Conservation (phyloP, 1,140 invertebrate species). For the Drosophila littoralis region DNA sequence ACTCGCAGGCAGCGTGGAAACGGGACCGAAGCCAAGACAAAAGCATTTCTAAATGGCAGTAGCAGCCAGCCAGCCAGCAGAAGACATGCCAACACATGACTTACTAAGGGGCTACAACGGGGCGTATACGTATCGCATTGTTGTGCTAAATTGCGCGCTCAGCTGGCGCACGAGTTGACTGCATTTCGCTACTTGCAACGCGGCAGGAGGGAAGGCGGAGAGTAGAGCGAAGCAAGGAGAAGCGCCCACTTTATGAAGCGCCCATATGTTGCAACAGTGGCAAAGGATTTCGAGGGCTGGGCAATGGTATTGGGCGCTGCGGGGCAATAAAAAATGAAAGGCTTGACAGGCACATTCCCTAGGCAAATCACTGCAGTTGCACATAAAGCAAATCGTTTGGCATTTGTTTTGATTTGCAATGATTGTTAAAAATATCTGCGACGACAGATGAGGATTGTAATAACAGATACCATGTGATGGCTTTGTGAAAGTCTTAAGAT, state of each 20-base stretch:
- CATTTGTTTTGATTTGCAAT: conserved; percentile 79
- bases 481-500: background rate
- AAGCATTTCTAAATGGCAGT: conserved; percentile 74
- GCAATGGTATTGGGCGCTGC: conserved; percentile 11
- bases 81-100: conserved; percentile 48
- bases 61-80: conserved; percentile 37
- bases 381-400: conserved; percentile 80
- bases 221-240: background rate
- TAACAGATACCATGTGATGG: conserved; percentile 9
- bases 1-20: conserved; percentile 7
- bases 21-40: conserved; percentile 51
- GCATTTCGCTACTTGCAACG: conserved; percentile 70
- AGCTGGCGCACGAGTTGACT: conserved; percentile 78
- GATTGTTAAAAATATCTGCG: conserved; percentile 66
- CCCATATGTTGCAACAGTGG: conserved; percentile 72
- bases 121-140: conserved; percentile 70
- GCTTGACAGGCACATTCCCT: conserved; percentile 67
- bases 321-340: conserved; percentile 68
- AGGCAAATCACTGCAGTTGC: conserved; percentile 80
- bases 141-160: conserved; percentile 77
- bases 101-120: conserved; percentile 46
- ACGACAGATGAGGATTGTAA: conserved; percentile 40
- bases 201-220: background rate
- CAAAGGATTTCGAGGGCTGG: background rate
- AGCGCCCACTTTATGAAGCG: conserved; percentile 70